These are phyloP conservation scores for Mungos mungo DNA, from an alignment of 2,113 vertebrate genomes.

Conservation along the genomic window DNA sequence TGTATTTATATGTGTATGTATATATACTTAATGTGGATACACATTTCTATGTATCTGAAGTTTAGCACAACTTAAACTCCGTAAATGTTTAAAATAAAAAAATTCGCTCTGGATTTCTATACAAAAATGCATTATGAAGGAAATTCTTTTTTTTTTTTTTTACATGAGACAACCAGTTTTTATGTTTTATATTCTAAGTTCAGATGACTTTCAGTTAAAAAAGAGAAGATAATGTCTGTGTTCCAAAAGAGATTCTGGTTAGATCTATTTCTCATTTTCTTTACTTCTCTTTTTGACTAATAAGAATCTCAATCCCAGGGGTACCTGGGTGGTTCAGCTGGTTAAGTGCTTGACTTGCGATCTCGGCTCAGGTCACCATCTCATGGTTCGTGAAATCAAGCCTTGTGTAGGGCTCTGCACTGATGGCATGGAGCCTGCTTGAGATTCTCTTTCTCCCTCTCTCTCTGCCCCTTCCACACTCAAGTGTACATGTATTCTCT, in stretches of 20 bases:
- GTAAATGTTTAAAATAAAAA: slow-evolving; percentile 38
- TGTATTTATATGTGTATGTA: background rate
- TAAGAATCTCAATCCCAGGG: background rate
- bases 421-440: too few species aligned
- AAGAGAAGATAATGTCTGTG: background rate
- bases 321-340: too few species aligned
- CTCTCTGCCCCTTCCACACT: too few species aligned
- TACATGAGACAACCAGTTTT: background rate
- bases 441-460: too few species aligned
- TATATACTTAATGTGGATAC: background rate
- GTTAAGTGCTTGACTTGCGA: too few species aligned
- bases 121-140: background rate
- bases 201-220: background rate
- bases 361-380: too few species aligned
- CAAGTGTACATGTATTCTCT: too few species aligned
- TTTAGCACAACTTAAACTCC: slow-evolving; percentile 25
- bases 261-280: background rate
- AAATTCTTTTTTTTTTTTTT: background rate
- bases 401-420: too few species aligned
- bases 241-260: background rate
- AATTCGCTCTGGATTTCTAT: background rate
- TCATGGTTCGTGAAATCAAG: too few species aligned
- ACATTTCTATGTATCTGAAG: slow-evolving; percentile 16
- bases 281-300: background rate
- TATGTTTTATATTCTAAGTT: background rate